Conservation (phyloP, 2,113 vertebrate species). For the Cricetomys ansorgei region DNA sequence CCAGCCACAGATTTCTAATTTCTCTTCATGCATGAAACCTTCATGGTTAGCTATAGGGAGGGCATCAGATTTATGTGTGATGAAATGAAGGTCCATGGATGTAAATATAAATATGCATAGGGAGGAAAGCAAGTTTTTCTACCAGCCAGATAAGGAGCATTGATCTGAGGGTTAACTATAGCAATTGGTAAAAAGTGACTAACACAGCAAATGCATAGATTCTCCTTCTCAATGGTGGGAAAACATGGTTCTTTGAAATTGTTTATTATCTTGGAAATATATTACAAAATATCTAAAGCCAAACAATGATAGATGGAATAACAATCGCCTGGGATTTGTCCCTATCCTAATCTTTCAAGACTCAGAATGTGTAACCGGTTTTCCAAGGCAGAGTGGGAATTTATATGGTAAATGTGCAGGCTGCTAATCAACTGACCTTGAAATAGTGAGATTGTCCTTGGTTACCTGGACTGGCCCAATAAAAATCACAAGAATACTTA, state of each 20-base stretch:
- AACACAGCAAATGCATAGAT: not conserved
- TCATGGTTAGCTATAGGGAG: not conserved
- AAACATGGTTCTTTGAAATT: not conserved
- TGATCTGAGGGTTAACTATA: not conserved
- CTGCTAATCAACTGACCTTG: not conserved
- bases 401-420: not conserved
- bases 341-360: not conserved
- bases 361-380: not conserved
- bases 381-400: not conserved
- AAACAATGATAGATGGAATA: not conserved
- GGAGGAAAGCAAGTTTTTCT: not conserved
- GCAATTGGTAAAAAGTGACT: not conserved
- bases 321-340: not conserved
- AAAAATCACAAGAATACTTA: too few relatives aligned
- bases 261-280: not conserved
- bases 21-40: not conserved
- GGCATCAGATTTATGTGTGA: not conserved
- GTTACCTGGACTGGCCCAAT: accelerated
- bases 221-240: not conserved
- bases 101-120: not conserved
- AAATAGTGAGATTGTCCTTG: not conserved
- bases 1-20: not conserved
- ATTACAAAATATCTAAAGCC: not conserved
- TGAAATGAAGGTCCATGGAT: too few relatives aligned
- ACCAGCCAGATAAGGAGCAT: not conserved